Conservation (phyloP, 2,797 vertebrate genomes). For the Enteromius argenteus region DNA sequence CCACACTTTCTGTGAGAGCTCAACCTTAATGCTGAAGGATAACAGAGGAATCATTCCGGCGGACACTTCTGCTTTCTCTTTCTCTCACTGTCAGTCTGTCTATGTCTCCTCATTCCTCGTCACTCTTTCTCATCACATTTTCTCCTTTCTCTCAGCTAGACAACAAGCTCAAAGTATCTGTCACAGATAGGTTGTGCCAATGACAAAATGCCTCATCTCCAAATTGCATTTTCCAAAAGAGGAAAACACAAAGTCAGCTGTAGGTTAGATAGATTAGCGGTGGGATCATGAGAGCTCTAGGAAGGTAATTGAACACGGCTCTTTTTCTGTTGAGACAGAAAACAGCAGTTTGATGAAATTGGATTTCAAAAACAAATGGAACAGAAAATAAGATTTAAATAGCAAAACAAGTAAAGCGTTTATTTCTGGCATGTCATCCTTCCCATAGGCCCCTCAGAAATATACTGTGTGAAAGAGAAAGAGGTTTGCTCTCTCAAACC, state of each 20-base stretch:
- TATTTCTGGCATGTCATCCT: constrained; percentile 16
- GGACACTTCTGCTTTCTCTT: constrained; percentile 52
- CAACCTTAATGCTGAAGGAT: constrained; percentile 53
- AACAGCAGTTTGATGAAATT: constrained; percentile 38
- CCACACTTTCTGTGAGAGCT: constrained; percentile 44
- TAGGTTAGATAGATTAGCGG: constrained; percentile 50
- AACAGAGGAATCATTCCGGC: constrained; percentile 52
- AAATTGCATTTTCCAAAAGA: constrained; percentile 56
- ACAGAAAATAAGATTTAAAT: constrained; percentile 48
- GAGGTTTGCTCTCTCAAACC: constrained; percentile 15
- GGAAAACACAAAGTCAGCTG: constrained; percentile 51
- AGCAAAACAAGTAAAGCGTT: constrained; percentile 41
- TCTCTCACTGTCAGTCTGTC: constrained; percentile 45
- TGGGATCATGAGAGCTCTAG: constrained; percentile 18
- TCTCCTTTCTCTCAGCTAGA: constrained; percentile 40
- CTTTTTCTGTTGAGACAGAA: constrained; percentile 33
- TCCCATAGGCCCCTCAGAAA: neutral
- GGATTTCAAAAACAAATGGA: constrained; percentile 49
- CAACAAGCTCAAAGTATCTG: constrained; percentile 48
- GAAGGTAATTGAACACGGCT: constrained; percentile 41
- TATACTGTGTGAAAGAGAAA: neutral
- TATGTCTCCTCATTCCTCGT: constrained; percentile 43
- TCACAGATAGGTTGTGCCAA: constrained; percentile 46
- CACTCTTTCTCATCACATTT: constrained; percentile 36
- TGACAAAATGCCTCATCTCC: constrained; percentile 52